Conservation (phyloP, 2,888 invertebrate genomes). For the Tetheella fluctuosa region DNA sequence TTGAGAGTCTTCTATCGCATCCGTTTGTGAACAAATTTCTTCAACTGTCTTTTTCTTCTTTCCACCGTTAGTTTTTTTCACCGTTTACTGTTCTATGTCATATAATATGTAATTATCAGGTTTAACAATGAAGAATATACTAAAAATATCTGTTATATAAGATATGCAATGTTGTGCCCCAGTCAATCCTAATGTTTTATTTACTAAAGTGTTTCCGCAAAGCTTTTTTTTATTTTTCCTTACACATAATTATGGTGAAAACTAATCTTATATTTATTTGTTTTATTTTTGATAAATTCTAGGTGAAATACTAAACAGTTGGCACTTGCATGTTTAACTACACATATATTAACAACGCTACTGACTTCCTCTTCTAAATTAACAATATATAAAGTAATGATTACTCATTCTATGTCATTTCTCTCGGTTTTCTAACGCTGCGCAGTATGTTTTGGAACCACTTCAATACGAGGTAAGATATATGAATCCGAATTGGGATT, state of each 20-base stretch:
- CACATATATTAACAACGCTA: conserved; percentile 34
- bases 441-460: conserved; percentile 99
- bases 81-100: neutral
- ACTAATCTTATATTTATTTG: conserved; percentile 41
- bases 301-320: conserved; percentile 41
- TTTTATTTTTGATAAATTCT: conserved; percentile 40
- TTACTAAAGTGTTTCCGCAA: conserved; percentile 65
- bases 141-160: conserved; percentile 57
- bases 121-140: conserved; percentile 6
- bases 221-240: conserved; percentile 66
- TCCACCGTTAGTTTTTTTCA: neutral
- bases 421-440: conserved; percentile 91
- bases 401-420: conserved; percentile 84
- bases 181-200: conserved; percentile 85
- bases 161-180: conserved; percentile 93
- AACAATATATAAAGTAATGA: conserved; percentile 61
- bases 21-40: neutral
- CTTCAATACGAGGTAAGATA: conserved; percentile 99
- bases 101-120: neutral
- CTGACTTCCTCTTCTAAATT: conserved; percentile 62
- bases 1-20: no score
- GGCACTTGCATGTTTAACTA: conserved; percentile 71
- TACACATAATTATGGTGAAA: conserved; percentile 47
- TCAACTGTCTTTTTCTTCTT: neutral
- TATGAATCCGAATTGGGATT: conserved; percentile 61